Base-by-base conservation (phyloP, 2,888 invertebrate genomes). In the Chalcosyrphus nemorum region DNA sequence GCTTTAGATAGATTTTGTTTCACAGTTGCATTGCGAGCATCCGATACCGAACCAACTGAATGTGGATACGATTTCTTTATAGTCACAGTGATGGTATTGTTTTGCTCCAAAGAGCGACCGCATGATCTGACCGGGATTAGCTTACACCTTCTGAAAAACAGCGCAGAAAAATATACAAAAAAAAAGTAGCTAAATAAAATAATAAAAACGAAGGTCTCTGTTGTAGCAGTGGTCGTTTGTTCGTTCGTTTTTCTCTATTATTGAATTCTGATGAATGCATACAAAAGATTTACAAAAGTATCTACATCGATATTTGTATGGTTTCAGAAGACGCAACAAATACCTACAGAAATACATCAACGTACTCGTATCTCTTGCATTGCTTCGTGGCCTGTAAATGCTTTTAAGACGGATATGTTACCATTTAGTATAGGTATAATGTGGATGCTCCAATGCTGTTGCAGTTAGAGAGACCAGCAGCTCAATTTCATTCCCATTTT, bases 231-330 rank as follows among this genome's bases (percentile, higher is more conserved):
- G 29, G 19, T 29, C 15, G 45, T 61, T 29, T 11, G 45, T 61
- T 72, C 13, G 43, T 54, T 61, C 35, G 74, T 81, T 82, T 52
- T 84, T 75, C 72, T 78, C 80, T 80, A 84, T 84, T 84, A 84
- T 84, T 84, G 84, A 84, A 84, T 84, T 84, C 84, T 84, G 84
- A 80, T 80, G 84, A 84, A 84, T 84, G 80, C 84, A 84, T 75
- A 84, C 80, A 84, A 84, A 84, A 84, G 84, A 84, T 75, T 74
- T 80, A 84, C 84, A 84, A 78, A 84, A 80, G 80, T 80, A 84
- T 75, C 80, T 84, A 80, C 84, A 80, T 84, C 80, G 78, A 84
- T 84, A 80, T 78, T 84, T 84, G 70, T 80, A 84, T 84, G 84
- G 84, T 80, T 84, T 84, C 84, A 43, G 54, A 38, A 41, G 43